A percentile compares a stretch with the other conserved stretches of the same genome.
Evolutionary conservation across 2,113 vertebrate species (phyloP).

Genomic region (Pedionomus torquatus): DNA sequence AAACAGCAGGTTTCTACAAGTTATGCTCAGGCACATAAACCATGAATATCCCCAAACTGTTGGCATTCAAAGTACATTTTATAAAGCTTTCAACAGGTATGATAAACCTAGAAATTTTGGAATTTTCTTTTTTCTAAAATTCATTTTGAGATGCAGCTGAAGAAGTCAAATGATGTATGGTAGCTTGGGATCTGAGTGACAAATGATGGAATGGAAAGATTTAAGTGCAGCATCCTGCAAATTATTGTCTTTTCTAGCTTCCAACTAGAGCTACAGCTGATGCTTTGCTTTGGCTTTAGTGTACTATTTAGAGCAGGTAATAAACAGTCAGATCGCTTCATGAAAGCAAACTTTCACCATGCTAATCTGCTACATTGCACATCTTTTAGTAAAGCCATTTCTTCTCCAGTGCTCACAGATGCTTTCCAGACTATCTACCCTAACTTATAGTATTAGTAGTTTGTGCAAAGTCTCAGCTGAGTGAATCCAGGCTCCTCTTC

Average conservation of each 20-base stretch:
- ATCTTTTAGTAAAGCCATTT: background rate
- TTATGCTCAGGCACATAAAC: background rate
- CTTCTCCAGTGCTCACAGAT: background rate
- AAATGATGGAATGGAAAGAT: background rate
- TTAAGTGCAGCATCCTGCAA: background rate
- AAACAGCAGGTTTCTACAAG: background rate
- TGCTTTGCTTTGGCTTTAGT: background rate
- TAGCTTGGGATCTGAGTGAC: background rate
- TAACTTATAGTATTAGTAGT: background rate
- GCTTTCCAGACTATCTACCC: background rate
- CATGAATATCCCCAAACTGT: background rate
- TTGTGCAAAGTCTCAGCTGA: background rate
- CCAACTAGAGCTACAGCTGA: background rate
- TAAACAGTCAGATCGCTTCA: background rate
- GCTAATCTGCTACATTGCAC: background rate
- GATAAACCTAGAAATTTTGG: background rate
- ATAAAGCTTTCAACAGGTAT: background rate
- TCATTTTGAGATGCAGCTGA: background rate
- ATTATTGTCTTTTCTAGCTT: background rate
- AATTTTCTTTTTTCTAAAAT: background rate
- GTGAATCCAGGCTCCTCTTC: background rate
- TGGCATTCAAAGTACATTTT: background rate
- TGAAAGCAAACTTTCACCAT: background rate
- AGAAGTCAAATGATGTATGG: background rate
- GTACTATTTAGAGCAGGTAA: background rate